These are phyloP conservation scores for Prinia subflava DNA, from an alignment of 2,113 vertebrate species.

Conservation along the genomic window DNA sequence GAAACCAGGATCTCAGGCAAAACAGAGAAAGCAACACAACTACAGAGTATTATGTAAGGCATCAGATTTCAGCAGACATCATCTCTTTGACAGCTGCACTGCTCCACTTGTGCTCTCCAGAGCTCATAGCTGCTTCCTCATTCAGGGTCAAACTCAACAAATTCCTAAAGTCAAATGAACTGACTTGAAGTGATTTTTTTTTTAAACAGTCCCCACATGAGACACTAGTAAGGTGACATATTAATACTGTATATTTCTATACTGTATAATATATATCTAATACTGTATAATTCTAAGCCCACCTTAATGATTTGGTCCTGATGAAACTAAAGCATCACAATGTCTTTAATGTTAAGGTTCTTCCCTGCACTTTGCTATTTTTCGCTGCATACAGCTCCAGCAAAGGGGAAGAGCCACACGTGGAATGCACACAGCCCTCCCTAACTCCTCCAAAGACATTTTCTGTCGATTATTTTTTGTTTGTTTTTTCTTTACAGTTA, in stretches of 20 bases:
- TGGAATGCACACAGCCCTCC: rapidly evolving
- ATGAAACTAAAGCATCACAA: not conserved
- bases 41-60: not conserved
- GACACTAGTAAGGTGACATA: not conserved
- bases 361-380: not conserved
- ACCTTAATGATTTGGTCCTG: not conserved
- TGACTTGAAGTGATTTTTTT: not conserved
- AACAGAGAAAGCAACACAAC: not conserved
- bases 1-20: not conserved
- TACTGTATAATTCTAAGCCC: not conserved
- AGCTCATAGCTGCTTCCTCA: not conserved
- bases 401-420: not conserved
- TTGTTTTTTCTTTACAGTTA: not conserved
- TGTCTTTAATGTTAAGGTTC: not conserved
- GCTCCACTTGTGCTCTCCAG: not conserved
- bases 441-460: not conserved
- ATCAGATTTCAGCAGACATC: not conserved
- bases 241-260: not conserved
- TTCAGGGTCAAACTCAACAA: not conserved
- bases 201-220: not conserved
- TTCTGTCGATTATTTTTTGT: not conserved
- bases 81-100: not conserved
- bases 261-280: too few species aligned
- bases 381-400: not conserved
- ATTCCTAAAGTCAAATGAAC: not conserved